A percentile compares a stretch with the other conserved stretches of the same genome.
These are phyloP conservation scores for Spheniscus mendiculus DNA, from an alignment of 2,113 vertebrate species.

Conservation along the genomic window DNA sequence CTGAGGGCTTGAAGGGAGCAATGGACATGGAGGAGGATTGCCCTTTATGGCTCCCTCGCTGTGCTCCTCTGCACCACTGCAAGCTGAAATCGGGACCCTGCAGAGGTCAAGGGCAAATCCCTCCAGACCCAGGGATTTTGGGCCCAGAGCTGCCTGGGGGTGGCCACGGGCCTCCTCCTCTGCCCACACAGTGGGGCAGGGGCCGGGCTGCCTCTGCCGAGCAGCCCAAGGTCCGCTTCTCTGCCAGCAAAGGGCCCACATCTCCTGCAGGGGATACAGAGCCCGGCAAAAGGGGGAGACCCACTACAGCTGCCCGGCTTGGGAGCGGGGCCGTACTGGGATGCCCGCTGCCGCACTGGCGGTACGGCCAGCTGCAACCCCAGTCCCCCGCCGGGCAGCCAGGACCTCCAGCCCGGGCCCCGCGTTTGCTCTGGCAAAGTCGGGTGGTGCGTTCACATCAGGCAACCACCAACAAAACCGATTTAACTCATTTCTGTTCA, in stretches of 20 bases:
- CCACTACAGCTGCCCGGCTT: no score
- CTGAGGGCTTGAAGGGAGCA: neutral
- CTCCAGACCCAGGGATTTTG: neutral
- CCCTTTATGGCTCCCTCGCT: neutral
- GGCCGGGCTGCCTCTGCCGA: fast-evolving
- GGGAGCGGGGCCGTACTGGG: neutral
- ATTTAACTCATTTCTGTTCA: neutral
- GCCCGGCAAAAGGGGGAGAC: no score
- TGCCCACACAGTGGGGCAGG: neutral
- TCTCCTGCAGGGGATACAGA: no score
- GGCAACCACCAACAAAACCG: no score
- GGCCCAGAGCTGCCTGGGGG: neutral
- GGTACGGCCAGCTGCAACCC: neutral
- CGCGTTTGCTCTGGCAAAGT: fast-evolving
- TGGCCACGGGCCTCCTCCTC: neutral
- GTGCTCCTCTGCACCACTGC: neutral
- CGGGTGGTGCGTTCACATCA: fast-evolving
- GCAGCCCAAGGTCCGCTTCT: fast-evolving
- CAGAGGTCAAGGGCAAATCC: neutral
- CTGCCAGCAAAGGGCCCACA: no score
- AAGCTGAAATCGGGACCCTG: neutral
- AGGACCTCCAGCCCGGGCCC: neutral
- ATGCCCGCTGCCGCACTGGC: fast-evolving
- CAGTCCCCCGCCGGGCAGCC: no score
- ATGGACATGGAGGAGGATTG: neutral